Base-by-base conservation (phyloP, 2,888 invertebrate genomes). In the Orthonevra nobilis region DNA sequence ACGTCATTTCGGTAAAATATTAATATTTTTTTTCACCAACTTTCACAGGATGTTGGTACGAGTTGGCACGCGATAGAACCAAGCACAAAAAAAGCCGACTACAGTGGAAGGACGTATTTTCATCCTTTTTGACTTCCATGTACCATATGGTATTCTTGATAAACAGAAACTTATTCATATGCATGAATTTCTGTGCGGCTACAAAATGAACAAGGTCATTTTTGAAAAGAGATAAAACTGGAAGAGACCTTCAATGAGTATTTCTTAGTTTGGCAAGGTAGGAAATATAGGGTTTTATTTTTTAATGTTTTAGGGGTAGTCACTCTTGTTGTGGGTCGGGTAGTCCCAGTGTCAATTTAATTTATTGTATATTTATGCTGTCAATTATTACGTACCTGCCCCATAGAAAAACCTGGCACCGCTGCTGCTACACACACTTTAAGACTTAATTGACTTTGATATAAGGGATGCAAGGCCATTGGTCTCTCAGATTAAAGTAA, bases 111-210 rank as follows among this genome's bases (percentile, higher is more conserved):
- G 34, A 61, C 61, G 61, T 50, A 70, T 70, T 70, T 72, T 42
- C 61, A 64, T 73, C 72, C 68, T 68, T 68, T 23, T 64, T 58
- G 61, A 68, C 73, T 61, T 73, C 73, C 48, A 26, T 5, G 73
- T 68, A 36, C 73, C 79, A 73, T 73, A 73, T 73, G 79, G 73
- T 68, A 73, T 68, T 68, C 56, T 56, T 79, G 79, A 79, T 79
- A 79, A 79, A 79, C 79, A 72, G 58, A 66, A 72, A 79, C 61
- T 79, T 79, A 79, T 79, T 73, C 79, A 79, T 79, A 79, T 79
- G 79, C 79, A 79, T 79, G 79, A 61, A 66, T 68, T 68, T 73
- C 54, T 56, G 48, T 42, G 26, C 58, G 42, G 63, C 56, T 40
- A 63, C 58, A 30, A 26, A 12, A 17, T 12, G 7, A 23, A 64